Conservation (phyloP, 2,113 vertebrate species). For the Sinosuthora webbiana region DNA sequence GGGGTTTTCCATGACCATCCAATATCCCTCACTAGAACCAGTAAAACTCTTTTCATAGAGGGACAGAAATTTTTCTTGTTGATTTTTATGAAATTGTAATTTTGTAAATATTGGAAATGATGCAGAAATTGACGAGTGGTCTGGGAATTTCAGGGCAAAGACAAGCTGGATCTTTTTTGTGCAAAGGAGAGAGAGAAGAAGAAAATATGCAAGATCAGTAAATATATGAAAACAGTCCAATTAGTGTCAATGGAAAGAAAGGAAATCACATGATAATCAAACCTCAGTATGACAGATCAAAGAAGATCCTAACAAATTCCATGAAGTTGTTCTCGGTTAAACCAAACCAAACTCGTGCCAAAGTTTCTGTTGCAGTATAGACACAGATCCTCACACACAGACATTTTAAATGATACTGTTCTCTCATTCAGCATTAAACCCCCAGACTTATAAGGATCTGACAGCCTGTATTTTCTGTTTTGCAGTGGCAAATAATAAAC, state of each 20-base stretch:
- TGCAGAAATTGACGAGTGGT: neutral
- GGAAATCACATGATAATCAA: neutral
- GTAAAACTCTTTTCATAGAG: neutral
- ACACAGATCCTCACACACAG: neutral
- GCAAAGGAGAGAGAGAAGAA: neutral
- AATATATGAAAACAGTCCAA: neutral
- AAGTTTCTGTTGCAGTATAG: neutral
- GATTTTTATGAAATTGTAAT: neutral
- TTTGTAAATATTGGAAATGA: neutral
- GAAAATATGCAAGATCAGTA: neutral
- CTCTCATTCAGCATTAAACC: neutral
- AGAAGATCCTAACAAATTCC: neutral
- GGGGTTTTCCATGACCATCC: neutral
- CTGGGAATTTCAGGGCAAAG: neutral
- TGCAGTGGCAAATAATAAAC: neutral
- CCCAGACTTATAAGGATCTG: neutral
- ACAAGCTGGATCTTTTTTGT: neutral
- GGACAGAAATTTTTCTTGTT: neutral
- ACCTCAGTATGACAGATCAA: neutral
- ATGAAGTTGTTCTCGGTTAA: neutral
- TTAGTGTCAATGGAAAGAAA: neutral
- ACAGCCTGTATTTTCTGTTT: neutral
- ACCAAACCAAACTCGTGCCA: neutral
- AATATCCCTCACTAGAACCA: neutral
- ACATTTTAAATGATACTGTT: neutral